Conservation (phyloP, 2,797 vertebrate genomes). For the Pogonophryne albipinna region DNA sequence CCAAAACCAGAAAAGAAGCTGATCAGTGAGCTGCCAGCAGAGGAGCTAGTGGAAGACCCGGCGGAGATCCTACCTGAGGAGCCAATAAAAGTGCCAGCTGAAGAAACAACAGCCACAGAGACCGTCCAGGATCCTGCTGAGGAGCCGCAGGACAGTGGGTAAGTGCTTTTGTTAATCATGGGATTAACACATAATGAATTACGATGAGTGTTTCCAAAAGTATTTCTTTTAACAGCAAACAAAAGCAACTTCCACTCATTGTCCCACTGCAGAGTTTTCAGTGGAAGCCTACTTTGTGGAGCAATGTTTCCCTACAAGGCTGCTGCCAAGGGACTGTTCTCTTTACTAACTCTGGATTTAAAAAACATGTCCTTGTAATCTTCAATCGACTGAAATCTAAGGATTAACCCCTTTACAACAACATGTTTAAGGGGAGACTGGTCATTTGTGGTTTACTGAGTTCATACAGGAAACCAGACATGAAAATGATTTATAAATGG, state of each 20-base stretch:
- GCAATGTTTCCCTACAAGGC: conserved; percentile 10
- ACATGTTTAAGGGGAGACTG: conserved; percentile 11
- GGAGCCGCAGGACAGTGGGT: conserved; percentile 71
- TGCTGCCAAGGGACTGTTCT: not conserved
- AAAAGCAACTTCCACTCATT: not conserved
- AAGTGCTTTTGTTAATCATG: conserved; percentile 47
- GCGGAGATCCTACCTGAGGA: conserved; percentile 46
- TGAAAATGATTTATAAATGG: conserved; percentile 33
- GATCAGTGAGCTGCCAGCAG: conserved; percentile 27
- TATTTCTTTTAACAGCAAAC: not conserved
- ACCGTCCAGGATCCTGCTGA: conserved; percentile 46
- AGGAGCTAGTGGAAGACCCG: conserved; percentile 45
- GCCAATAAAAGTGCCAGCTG: conserved; percentile 19
- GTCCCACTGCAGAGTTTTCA: not conserved
- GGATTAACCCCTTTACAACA: conserved; percentile 37
- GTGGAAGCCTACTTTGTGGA: conserved; percentile 11
- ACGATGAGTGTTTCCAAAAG: not conserved
- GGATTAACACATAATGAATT: not conserved
- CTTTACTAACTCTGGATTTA: conserved; percentile 40
- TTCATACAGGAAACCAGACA: conserved; percentile 36
- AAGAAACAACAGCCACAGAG: conserved; percentile 36
- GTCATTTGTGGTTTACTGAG: conserved; percentile 23
- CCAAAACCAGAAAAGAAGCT: conserved; percentile 34
- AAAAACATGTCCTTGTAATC: conserved; percentile 37
- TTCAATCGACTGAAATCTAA: conserved; percentile 34